Evolutionary conservation across 2,888 invertebrate genomes (phyloP).

Genomic region (Brachypterus glaber): DNA sequence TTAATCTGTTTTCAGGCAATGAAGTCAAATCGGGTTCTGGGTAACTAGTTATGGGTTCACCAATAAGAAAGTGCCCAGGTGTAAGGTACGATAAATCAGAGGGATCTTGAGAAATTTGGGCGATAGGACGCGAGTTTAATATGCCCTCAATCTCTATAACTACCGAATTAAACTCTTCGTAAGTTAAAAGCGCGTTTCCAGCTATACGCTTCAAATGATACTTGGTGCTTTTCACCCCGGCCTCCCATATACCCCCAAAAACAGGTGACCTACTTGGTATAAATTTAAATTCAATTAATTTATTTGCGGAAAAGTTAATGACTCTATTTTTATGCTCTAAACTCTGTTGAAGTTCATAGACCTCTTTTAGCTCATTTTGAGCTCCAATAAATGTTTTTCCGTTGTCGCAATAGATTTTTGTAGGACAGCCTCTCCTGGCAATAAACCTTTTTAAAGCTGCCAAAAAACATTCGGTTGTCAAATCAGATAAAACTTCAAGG

Average conservation of each 20-base stretch:
- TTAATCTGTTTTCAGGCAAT: slow-evolving; percentile 4
- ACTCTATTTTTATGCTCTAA: neutral
- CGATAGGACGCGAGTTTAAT: slow-evolving; percentile 6
- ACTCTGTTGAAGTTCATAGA: slow-evolving; percentile 1
- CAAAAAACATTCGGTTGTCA: slow-evolving; percentile 13
- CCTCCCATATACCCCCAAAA: slow-evolving; percentile 9
- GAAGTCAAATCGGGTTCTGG: neutral
- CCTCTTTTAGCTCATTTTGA: neutral
- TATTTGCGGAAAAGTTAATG: neutral
- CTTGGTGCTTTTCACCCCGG: no score
- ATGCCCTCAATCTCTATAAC: slow-evolving; percentile 6
- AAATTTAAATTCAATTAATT: slow-evolving; percentile 4
- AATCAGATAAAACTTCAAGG: no score
- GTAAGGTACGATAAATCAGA: slow-evolving; percentile 5
- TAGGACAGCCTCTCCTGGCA: slow-evolving; percentile 2
- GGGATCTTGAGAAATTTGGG: slow-evolving; percentile 3
- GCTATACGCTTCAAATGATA: slow-evolving; percentile 5
- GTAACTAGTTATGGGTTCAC: slow-evolving; percentile 1
- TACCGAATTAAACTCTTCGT: slow-evolving; percentile 5
- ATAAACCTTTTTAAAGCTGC: slow-evolving; percentile 10
- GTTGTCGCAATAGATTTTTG: slow-evolving; percentile 7
- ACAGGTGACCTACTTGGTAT: no score
- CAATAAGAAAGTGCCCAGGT: slow-evolving; percentile 8
- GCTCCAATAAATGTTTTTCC: slow-evolving; percentile 7
- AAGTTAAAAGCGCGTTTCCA: slow-evolving; percentile 1